phyloP scores from a whole-genome alignment of 2,113 vertebrate species.

The Gadus chalcogrammus region DNA sequence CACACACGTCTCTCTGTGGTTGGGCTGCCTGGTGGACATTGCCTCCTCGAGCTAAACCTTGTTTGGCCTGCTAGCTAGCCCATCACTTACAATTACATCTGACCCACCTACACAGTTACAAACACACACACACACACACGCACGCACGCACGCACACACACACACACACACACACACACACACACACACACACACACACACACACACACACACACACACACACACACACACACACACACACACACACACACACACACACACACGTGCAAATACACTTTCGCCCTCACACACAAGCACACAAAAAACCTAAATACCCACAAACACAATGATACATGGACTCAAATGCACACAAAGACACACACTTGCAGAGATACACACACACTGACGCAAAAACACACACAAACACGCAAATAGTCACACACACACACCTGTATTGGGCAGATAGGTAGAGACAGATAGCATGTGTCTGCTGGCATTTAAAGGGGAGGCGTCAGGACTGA shows the following conservation, averaged over 20 bases:
- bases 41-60: constrained; percentile 51
- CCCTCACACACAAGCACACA: background rate
- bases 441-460: constrained; percentile 61
- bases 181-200: constrained; percentile 1
- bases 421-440: constrained; percentile 48
- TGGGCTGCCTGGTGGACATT: constrained; percentile 42
- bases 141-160: background rate
- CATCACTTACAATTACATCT: constrained; percentile 58
- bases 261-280: background rate
- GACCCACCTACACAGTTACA: constrained; percentile 36
- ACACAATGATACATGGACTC: background rate
- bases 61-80: constrained; percentile 56
- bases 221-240: background rate
- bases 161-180: constrained; percentile 10
- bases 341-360: constrained; percentile 22
- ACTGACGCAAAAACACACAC: constrained; percentile 7
- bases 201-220: constrained; percentile 7
- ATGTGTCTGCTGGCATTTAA: constrained; percentile 59
- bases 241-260: background rate
- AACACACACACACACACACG: constrained; percentile 28
- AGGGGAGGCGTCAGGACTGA: constrained; percentile 56
- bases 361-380: background rate
- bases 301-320: background rate
- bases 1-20: constrained; percentile 22
- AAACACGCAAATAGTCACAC: constrained; percentile 1